Evolutionary conservation across 2,888 invertebrate genomes (phyloP).

Genomic region (Brassicogethes aeneus): DNA sequence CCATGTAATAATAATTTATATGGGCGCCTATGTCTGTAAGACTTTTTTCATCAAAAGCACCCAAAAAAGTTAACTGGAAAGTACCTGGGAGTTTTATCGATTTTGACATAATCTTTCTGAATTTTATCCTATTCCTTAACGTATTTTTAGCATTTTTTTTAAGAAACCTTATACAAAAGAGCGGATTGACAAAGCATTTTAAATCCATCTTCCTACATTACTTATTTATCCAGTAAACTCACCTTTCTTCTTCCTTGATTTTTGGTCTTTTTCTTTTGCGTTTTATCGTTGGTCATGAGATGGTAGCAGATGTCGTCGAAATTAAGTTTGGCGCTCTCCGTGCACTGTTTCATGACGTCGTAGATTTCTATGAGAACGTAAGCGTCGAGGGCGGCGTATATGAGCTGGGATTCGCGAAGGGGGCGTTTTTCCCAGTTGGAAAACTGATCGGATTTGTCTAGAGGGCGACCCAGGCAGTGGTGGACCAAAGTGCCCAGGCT

Average conservation of each 20-base stretch:
- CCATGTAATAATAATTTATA: no score
- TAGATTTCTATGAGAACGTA: slow-evolving; percentile 77
- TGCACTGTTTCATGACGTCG: slow-evolving; percentile 49
- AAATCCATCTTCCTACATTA: no score
- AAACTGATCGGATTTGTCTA: slow-evolving; percentile 85
- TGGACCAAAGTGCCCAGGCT: slow-evolving; percentile 68
- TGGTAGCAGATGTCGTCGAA: slow-evolving; percentile 56
- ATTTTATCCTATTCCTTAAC: no score
- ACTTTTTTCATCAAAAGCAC: no score
- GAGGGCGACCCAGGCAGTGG: slow-evolving; percentile 62
- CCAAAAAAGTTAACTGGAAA: no score
- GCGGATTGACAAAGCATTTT: no score
- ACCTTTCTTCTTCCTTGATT: slow-evolving; percentile 33
- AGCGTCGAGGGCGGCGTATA: slow-evolving; percentile 84
- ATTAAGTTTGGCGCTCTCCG: slow-evolving; percentile 45
- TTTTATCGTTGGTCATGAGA: slow-evolving; percentile 47
- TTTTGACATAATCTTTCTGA: no score
- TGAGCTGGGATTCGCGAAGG: slow-evolving; percentile 64
- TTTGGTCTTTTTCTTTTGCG: slow-evolving; percentile 37
- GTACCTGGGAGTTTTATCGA: no score
- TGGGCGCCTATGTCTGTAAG: no score
- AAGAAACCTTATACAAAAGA: no score
- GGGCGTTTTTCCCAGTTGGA: slow-evolving; percentile 87
- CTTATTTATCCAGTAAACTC: slow-evolving; percentile 5
- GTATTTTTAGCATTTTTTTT: no score